Percentiles rank a stretch among this genome's conserved stretches.
These are phyloP conservation scores for Falco peregrinus DNA, from an alignment of 2,797 vertebrate species.

Conservation along the genomic window DNA sequence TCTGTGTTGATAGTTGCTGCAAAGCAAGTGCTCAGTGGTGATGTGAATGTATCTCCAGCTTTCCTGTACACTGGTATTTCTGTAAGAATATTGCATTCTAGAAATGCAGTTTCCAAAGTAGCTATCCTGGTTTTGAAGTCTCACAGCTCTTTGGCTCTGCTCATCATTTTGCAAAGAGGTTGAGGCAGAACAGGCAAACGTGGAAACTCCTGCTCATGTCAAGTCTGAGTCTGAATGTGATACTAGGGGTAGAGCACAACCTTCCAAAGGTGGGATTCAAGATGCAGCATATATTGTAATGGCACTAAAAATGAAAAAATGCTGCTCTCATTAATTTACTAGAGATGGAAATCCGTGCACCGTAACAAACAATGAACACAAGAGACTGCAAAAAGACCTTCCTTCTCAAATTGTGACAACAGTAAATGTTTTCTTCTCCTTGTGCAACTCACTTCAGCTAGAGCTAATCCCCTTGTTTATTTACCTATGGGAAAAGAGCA, in stretches of 20 bases:
- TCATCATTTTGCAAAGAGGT: not conserved
- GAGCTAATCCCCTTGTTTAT: not conserved
- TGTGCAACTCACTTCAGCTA: not conserved
- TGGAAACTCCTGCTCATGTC: not conserved
- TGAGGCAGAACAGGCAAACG: not conserved
- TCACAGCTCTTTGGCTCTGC: not conserved
- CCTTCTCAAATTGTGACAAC: not conserved
- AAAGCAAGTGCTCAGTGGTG: not conserved
- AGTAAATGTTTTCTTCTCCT: not conserved
- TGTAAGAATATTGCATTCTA: not conserved
- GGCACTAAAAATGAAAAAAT: not conserved
- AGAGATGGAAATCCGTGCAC: not conserved
- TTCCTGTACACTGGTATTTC: not conserved
- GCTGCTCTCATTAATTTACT: not conserved
- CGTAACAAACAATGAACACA: not conserved
- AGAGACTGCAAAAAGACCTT: not conserved
- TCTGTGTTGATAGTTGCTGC: not conserved
- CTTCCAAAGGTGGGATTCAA: not conserved
- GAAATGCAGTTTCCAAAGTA: not conserved
- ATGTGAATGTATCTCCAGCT: not conserved
- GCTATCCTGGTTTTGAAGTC: not conserved
- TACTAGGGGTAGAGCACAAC: not conserved
- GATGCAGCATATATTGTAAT: not conserved
- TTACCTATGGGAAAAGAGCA: not conserved
- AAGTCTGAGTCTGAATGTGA: not conserved